These are phyloP conservation scores for Oncorhynchus masou DNA, from an alignment of 2,113 vertebrate species.

Conservation along the genomic window DNA sequence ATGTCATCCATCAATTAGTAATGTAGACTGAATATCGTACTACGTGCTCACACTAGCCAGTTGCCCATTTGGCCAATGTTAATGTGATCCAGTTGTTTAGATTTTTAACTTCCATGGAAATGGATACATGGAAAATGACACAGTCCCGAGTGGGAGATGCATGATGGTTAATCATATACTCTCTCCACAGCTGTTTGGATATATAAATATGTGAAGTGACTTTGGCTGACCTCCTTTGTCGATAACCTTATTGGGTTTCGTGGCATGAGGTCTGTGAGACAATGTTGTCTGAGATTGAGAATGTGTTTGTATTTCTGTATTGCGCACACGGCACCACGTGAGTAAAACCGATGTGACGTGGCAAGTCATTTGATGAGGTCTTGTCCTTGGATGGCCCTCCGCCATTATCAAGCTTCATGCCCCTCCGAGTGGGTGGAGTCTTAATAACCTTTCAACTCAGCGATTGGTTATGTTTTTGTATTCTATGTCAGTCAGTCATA, in stretches of 20 bases:
- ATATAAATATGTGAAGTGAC: not conserved
- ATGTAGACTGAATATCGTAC: no score
- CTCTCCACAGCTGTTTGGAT: not conserved
- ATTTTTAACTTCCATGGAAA: no score
- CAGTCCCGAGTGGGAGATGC: not conserved
- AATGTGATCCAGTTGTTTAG: no score
- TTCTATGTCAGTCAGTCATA: not conserved
- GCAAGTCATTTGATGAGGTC: no score
- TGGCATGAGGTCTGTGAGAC: not conserved
- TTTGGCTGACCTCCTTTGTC: not conserved
- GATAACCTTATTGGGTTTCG: not conserved
- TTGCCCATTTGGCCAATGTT: no score
- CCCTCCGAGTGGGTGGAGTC: not conserved
- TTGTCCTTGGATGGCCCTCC: no score
- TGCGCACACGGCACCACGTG: no score
- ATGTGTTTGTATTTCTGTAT: no score
- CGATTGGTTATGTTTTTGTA: constrained; percentile 4
- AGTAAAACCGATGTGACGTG: no score
- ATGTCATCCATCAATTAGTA: not conserved
- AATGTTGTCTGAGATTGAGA: not conserved
- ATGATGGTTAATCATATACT: not conserved
- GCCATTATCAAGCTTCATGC: no score
- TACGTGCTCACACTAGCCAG: no score
- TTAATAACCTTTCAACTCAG: not conserved
- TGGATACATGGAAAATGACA: not conserved